phyloP scores from a whole-genome alignment of 2,888 invertebrate species.

The Aphidoletes aphidimyza region DNA sequence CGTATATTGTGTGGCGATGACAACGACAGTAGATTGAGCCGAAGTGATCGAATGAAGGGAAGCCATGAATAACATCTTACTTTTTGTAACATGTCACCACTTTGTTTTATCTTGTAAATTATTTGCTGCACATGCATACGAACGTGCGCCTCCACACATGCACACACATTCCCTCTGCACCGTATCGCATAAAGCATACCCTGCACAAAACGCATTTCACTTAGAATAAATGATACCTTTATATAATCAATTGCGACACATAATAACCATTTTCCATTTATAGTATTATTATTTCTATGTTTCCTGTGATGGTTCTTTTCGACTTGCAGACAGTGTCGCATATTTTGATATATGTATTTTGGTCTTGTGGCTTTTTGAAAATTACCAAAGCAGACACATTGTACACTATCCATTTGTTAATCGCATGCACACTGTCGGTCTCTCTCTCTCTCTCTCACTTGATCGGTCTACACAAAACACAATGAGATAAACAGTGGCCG shows the following conservation, averaged over 20 bases:
- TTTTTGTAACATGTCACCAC: conserved; percentile 25
- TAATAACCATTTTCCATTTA: conserved; percentile 45
- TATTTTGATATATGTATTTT: too few relatives aligned
- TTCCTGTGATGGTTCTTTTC: neutral
- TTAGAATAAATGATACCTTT: conserved; percentile 1
- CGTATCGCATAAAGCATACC: too few relatives aligned
- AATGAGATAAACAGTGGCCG: too few relatives aligned
- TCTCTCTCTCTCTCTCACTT: too few relatives aligned
- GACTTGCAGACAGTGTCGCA: neutral
- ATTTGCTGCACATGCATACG: conserved; percentile 30
- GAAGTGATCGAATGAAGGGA: neutral
- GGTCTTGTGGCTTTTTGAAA: too few relatives aligned
- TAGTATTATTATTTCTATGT: neutral
- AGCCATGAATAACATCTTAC: neutral
- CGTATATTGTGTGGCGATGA: neutral
- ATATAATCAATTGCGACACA: conserved; percentile 30
- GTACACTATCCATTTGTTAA: too few relatives aligned
- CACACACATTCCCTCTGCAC: too few relatives aligned
- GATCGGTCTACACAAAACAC: too few relatives aligned
- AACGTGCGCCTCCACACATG: conserved; percentile 1
- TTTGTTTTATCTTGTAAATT: conserved; percentile 53
- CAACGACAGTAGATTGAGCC: neutral
- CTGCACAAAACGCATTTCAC: too few relatives aligned
- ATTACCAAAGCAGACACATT: too few relatives aligned
- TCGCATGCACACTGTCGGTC: too few relatives aligned